Evolutionary conservation across 2,888 invertebrate species (phyloP).

Genomic region (Pachycephus smyrnensis): DNA sequence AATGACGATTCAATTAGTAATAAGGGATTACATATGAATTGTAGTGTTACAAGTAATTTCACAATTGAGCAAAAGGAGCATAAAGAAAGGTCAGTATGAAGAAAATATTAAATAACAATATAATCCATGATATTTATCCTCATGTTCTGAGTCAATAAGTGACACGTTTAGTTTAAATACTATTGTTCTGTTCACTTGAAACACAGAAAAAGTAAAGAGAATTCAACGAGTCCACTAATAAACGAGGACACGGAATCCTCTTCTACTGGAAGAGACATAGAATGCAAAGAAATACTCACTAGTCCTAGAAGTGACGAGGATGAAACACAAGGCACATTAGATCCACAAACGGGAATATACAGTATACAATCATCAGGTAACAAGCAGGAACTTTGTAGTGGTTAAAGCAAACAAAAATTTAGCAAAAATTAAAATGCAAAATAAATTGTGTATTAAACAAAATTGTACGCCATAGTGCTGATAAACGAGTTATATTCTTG

Average conservation of each 20-base stretch:
- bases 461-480: background rate
- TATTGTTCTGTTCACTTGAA: background rate
- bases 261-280: constrained; percentile 23
- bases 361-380: constrained; percentile 23
- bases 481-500: background rate
- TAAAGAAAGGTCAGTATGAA: background rate
- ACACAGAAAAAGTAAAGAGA: background rate
- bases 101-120: background rate
- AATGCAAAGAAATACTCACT: constrained; percentile 34
- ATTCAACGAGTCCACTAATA: background rate
- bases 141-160: background rate
- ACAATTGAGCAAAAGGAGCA: background rate
- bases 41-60: background rate
- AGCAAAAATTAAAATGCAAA: background rate
- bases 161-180: background rate
- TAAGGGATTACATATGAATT: background rate
- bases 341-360: constrained; percentile 49
- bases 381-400: background rate
- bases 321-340: constrained; percentile 37
- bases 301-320: constrained; percentile 12
- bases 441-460: background rate
- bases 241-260: constrained; percentile 23
- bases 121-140: background rate
- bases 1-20: constrained; percentile 16
- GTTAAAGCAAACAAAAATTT: background rate